Percentiles rank a stretch among this genome's conserved stretches.
Evolutionary conservation across 53 echinoderm and acorn worm species (phyloP).

Genomic region (Stichopus horrens): DNA sequence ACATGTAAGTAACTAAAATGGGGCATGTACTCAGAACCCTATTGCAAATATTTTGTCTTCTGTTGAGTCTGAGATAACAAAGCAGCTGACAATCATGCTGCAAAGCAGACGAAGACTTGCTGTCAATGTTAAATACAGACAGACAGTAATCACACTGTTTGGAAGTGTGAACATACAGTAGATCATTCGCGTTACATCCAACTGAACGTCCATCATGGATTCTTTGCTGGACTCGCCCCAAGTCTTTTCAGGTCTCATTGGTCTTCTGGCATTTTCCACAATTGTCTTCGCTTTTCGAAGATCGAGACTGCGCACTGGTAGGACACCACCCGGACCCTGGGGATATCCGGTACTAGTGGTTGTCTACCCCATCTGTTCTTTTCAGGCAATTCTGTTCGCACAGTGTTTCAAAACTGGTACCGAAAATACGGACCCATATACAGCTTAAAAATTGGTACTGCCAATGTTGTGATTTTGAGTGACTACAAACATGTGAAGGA

Average conservation of each 20-base stretch:
- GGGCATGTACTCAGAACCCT: too few species aligned
- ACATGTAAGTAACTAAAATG: too few species aligned
- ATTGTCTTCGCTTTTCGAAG: background rate
- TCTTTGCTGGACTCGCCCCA: too few species aligned
- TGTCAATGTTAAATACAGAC: too few species aligned
- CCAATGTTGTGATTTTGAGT: background rate
- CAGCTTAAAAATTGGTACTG: constrained; percentile 30
- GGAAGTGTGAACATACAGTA: too few species aligned
- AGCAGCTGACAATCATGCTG: too few species aligned
- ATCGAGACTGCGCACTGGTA: background rate
- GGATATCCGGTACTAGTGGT: constrained; percentile 69
- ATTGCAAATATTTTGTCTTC: too few species aligned
- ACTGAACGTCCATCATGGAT: too few species aligned
- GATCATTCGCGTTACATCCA: too few species aligned
- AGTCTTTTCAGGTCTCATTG: background rate
- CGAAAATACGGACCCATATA: constrained; percentile 62
- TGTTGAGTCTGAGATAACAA: too few species aligned
- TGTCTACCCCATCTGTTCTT: constrained; percentile 57
- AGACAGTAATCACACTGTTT: too few species aligned
- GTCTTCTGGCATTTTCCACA: background rate
- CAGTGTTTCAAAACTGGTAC: constrained; percentile 46
- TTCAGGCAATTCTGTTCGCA: background rate
- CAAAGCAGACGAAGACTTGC: too few species aligned
- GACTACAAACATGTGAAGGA: background rate
- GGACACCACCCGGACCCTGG: constrained; percentile 75